Evolutionary conservation across 2,888 invertebrate species (phyloP).

Genomic region (Drosophila tripunctata): DNA sequence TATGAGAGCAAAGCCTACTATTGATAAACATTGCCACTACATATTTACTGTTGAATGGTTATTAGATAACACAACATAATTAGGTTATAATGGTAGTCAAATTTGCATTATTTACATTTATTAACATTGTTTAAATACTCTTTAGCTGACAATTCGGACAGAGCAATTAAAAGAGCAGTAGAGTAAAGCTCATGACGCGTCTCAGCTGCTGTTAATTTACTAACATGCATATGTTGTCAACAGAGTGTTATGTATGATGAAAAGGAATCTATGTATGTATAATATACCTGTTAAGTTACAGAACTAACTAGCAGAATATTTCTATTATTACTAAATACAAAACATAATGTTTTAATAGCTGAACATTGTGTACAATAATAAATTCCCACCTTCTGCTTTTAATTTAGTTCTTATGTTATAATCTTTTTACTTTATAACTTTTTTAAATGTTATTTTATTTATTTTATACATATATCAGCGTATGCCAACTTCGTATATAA

Average conservation of each 20-base stretch:
- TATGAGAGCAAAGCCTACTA: conserved; percentile 1
- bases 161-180: background rate
- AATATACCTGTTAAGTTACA: background rate
- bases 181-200: too few relatives aligned
- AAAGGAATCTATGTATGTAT: background rate
- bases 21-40: conserved; percentile 29
- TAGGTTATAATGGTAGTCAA: conserved; percentile 1
- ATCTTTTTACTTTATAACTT: too few relatives aligned
- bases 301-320: too few relatives aligned
- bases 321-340: too few relatives aligned
- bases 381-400: too few relatives aligned
- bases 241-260: too few relatives aligned
- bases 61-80: conserved; percentile 31
- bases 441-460: too few relatives aligned
- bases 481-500: background rate
- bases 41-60: conserved; percentile 12
- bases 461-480: too few relatives aligned
- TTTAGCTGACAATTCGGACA: background rate
- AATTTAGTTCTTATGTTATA: too few relatives aligned
- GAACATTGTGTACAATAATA: too few relatives aligned
- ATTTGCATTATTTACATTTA: conserved; percentile 2
- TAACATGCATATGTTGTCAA: background rate
- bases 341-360: too few relatives aligned
- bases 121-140: background rate
- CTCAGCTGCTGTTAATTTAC: too few relatives aligned